Evolutionary conservation across 2,113 vertebrate species (phyloP), one percentile per base, ranked within the genome.

Genomic region (Turdus rufiventris): DNA sequence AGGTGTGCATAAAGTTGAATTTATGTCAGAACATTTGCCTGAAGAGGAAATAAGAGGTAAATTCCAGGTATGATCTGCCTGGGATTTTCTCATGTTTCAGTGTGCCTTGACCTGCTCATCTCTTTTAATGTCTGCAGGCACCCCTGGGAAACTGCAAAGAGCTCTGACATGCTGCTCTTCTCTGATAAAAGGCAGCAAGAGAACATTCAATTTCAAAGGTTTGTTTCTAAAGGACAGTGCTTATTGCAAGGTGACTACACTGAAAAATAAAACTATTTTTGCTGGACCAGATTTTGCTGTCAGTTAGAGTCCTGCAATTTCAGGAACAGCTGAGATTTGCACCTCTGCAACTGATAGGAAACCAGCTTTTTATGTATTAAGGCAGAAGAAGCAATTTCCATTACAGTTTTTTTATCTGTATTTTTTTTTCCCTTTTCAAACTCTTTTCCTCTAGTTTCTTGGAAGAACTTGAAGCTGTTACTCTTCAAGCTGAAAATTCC

Each of bases 131-230:
- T 85, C 88, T 92, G 40, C 57, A 77, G 71, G 54, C 66, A 87
- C 63, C 56, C 38, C 53, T 60, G 81, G 68, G 78, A 94, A 88
- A 56, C 72, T 74, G 54, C 38, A 56, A 79, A 66, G 68, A 88
- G 40, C 20, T 81, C 77, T 62, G 63, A 34, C 0, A 0, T 74
- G 60, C 86, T 96, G 91, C 67, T 68, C 5, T 36, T 72, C 53
- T 84, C 78, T 88, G 94, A 97, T 96, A 96, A 96, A 95, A 91
- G 28, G 25, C 42, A 87, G 34, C 2, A 13, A 88, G 36, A 84
- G 48, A 77, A 56, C 68, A 65, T 66, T 87, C 38, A 16, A 4
- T 89, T 95, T 89, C 88, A 62, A 72, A 89, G 40, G 43, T 20
- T 40, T 75, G 33, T 85, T 95, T 92, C 50, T 82, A 81, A 89